Base-by-base conservation (phyloP, 30 jellyfish, hydroid and myxozoan species). In the Aurelia aurita region DNA sequence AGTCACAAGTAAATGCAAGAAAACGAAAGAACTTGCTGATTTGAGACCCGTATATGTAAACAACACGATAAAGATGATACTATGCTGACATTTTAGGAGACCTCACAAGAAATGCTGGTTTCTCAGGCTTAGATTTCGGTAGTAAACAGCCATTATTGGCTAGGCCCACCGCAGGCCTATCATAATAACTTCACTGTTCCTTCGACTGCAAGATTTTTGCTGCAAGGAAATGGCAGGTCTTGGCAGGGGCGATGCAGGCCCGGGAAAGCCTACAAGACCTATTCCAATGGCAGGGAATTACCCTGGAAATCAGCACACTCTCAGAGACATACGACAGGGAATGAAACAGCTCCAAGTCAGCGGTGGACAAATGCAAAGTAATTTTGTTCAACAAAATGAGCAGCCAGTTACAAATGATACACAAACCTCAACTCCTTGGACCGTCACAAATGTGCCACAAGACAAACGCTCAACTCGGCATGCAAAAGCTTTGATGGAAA, bases 261-360 rank as follows among this genome's bases (percentile, higher is more conserved):
- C 84, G 22, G 93, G 93, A 18, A 72, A 74, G 80, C 93, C 26
- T 26, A 32, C 86, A 39, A 55, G 93, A 29, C 93, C 72, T 32
- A 54, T 32, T 11, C 79, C 69, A 51, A 60, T 72, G 13, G 27
- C 93, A 18, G 55, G 72, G 27, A 83, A 53, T 59, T 59, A 3
- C 29, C 6, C 71, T 14, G 88, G 79, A 10, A 77, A 32, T 49
- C 88, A 77, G 29, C 65, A 65, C 31, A 46, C 83, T 5, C 25
- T 80, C 45, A 77, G 90, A 23, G 93, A 75, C n/a, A 74, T 83
- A 31, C 66, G 72, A 27, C 93, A 72, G 21, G 84, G 93, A 53
- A 51, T 83, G 81, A 83, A 83, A 26, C 93, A 83, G 63, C 62
- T 83, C 73, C 93, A 83, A 49, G 93, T 83, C 23, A 59, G 93